Evolutionary conservation across 2,888 invertebrate species (phyloP).

Genomic region (Brachynemurus nebulosus): DNA sequence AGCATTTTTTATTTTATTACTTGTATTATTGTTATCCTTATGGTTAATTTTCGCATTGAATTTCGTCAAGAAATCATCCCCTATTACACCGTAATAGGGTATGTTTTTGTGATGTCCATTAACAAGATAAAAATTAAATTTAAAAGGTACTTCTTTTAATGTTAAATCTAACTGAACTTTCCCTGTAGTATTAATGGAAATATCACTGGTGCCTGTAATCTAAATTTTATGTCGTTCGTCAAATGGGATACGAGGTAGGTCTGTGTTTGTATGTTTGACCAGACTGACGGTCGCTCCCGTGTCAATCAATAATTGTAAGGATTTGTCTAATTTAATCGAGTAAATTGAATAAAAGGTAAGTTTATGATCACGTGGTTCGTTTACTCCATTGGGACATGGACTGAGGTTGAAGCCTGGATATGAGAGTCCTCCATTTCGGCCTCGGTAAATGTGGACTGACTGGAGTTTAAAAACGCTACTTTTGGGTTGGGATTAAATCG

Average conservation of each 20-base stretch:
- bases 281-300: constrained; percentile 18
- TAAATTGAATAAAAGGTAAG: no score
- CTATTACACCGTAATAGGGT: no score
- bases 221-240: not conserved
- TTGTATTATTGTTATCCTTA: no score
- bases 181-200: constrained; percentile 8
- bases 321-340: no score
- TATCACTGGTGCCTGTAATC: constrained; percentile 1
- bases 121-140: constrained; percentile 13
- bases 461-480: not conserved
- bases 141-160: constrained; percentile 7
- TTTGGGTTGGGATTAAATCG: not conserved
- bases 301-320: no score
- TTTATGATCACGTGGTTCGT: no score
- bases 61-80: no score
- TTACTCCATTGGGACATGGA: constrained; percentile 1
- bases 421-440: not conserved
- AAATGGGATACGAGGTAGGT: not conserved
- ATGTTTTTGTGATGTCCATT: no score
- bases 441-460: not conserved
- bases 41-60: no score
- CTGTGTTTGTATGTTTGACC: constrained; percentile 13
- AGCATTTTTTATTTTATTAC: no score
- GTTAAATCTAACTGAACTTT: constrained; percentile 9
- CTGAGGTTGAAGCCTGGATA: not conserved